Base-by-base conservation (phyloP, 2,888 invertebrate genomes). In the Vanessa cardui region DNA sequence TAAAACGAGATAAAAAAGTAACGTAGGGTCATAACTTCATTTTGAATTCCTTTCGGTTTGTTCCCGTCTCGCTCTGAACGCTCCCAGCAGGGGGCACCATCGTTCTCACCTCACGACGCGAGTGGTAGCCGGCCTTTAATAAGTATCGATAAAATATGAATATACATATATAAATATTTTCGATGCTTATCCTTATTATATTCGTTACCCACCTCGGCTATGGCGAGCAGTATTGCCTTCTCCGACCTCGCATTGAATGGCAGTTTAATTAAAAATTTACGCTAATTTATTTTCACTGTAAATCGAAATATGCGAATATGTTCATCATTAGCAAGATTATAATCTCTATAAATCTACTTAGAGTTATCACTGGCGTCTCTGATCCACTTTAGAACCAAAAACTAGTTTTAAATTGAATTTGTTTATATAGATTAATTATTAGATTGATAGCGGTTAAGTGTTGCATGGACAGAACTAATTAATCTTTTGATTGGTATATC, bases 101-200 rank as follows among this genome's bases (percentile, higher is more conserved):
- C 91, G 91, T 92, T 92, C 92, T 92, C 92, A 92, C 92, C 92
- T 92, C 90, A 83, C 88, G 92, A 91, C 81, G 90, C 90, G 91
- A 90, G 89, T 92, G 88, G 92, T 92, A 92, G 92, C 92, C 88
- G 88, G 83, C 84, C 89, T 89, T 91, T 92, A 92, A 92, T 92
- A 92, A 90, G 89, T 89, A 89, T 91, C 90, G 91, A 91, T 92
- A 92, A 92, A 92, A 89, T 90, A 92, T 92, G 90, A 90, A 90
- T 90, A 90, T 89, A 89, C 88, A 89, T 89, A 90, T 87, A 91
- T 89, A 90, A 90, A 92, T 88, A 90, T 90, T 90, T 89, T 87
- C 80, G 83, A 87, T 89, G 83, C 88, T 83, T 85, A 84, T 79
- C 78, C 80, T 77, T 54, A 54, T 54, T 54, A 33, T 56, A 39